Conservation (phyloP, 2,113 vertebrate genomes). For the Daboia siamensis region DNA sequence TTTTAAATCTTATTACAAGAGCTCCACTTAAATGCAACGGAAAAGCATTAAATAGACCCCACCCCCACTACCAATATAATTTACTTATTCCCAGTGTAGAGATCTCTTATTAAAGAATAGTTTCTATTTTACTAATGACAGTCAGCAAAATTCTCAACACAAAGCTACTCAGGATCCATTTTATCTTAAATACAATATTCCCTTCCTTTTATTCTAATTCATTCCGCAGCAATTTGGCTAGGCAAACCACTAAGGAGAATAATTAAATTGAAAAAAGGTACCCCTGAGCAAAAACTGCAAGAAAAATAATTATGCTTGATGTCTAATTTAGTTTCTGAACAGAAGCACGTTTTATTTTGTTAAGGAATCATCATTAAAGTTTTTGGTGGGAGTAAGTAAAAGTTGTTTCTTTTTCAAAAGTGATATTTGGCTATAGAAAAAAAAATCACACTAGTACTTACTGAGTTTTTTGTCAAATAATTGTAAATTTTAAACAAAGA, state of each 20-base stretch:
- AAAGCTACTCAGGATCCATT: background rate
- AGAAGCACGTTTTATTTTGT: constrained; percentile 31
- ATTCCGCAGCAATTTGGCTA: constrained; percentile 30
- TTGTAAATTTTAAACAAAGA: background rate
- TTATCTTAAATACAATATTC: constrained; percentile 16
- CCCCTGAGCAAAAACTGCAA: constrained; percentile 33
- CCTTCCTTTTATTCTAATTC: constrained; percentile 5
- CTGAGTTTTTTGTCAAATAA: background rate
- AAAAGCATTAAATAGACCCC: background rate
- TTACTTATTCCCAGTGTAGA: background rate
- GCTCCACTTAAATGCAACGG: background rate
- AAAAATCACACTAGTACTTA: constrained; percentile 27
- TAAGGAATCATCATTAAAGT: constrained; percentile 30
- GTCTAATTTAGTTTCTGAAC: constrained; percentile 36
- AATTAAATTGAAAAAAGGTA: constrained; percentile 44
- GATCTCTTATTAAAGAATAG: background rate
- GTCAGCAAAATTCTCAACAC: constrained; percentile 19
- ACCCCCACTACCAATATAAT: background rate
- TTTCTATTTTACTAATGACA: constrained; percentile 30
- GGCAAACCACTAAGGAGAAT: constrained; percentile 44
- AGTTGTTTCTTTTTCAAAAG: constrained; percentile 23
- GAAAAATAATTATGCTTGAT: constrained; percentile 50
- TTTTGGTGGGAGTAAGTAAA: constrained; percentile 46
- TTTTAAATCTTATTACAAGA: background rate
- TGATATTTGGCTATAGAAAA: constrained; percentile 24